phyloP scores from a whole-genome alignment of 2,113 vertebrate species.

The Carassius gibelio region DNA sequence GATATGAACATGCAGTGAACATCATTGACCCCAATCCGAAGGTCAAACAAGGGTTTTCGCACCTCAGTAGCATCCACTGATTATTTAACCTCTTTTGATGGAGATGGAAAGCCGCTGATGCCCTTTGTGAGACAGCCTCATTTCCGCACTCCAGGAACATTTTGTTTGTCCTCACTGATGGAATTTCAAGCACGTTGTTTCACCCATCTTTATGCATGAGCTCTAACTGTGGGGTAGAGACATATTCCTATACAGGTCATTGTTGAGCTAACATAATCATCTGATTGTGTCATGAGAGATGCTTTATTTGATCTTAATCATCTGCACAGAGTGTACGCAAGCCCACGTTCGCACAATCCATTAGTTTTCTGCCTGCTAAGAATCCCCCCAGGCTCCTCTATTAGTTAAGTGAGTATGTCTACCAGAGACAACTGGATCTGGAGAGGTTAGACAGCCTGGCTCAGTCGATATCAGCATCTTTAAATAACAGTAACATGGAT shows the following conservation, averaged over 20 bases:
- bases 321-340: background rate
- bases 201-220: constrained; percentile 15
- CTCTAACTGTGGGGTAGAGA: constrained; percentile 19
- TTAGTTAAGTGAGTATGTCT: constrained; percentile 36
- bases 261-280: constrained; percentile 45
- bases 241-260: constrained; percentile 32
- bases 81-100: constrained; percentile 36
- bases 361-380: constrained; percentile 30
- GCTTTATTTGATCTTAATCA: constrained; percentile 39
- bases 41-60: constrained; percentile 23
- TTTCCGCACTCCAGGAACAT: constrained; percentile 41
- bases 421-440: constrained; percentile 15
- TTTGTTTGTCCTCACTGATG: constrained; percentile 48
- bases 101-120: constrained; percentile 9
- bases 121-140: constrained; percentile 34
- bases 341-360: constrained; percentile 27
- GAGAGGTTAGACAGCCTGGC: constrained; percentile 13
- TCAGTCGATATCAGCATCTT: constrained; percentile 2
- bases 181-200: constrained; percentile 41
- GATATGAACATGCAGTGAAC: constrained; percentile 12
- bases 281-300: constrained; percentile 45
- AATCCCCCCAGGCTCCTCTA: background rate
- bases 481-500: background rate
- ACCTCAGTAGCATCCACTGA: background rate
- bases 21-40: constrained; percentile 39